phyloP scores from a whole-genome alignment of 2,797 vertebrate species.

The Sus cebifrons region DNA sequence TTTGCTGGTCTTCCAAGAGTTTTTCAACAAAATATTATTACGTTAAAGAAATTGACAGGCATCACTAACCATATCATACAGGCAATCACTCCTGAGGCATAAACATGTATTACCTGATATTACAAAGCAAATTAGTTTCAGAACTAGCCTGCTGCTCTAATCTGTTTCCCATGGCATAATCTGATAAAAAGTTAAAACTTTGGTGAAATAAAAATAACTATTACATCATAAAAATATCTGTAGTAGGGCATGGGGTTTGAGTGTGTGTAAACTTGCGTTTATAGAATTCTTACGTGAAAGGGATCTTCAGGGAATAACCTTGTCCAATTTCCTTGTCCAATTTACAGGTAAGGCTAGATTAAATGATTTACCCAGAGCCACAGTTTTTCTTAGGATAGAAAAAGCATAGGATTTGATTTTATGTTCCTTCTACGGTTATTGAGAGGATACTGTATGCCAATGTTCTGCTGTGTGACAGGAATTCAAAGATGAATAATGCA shows the following conservation, averaged over 20 bases:
- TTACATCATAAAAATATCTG: constrained; percentile 8
- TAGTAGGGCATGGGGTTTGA: not conserved
- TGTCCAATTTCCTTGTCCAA: constrained; percentile 10
- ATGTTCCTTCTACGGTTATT: constrained; percentile 25
- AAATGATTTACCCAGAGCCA: not conserved
- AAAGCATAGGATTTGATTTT: constrained; percentile 40
- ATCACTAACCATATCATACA: not conserved
- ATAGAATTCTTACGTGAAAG: constrained; percentile 8
- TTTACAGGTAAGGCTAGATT: constrained; percentile 8
- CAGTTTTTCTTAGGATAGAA: not conserved
- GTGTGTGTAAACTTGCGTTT: not conserved
- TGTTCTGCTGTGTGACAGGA: not conserved
- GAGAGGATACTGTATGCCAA: not conserved
- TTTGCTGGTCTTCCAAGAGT: constrained; percentile 6
- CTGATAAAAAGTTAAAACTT: constrained; percentile 11
- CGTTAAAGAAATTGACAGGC: not conserved
- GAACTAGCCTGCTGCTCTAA: not conserved
- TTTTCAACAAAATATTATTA: constrained; percentile 57
- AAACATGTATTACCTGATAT: not conserved
- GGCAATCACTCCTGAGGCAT: not conserved
- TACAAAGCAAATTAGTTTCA: constrained; percentile 38
- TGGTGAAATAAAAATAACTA: constrained; percentile 22
- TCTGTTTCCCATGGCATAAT: not conserved
- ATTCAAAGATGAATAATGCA: not conserved
- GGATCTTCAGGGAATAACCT: not conserved